Percentiles rank a stretch among this genome's conserved stretches.
These are phyloP conservation scores for Drosophila suboccidentalis DNA, from an alignment of 2,888 invertebrate species.

Conservation along the genomic window DNA sequence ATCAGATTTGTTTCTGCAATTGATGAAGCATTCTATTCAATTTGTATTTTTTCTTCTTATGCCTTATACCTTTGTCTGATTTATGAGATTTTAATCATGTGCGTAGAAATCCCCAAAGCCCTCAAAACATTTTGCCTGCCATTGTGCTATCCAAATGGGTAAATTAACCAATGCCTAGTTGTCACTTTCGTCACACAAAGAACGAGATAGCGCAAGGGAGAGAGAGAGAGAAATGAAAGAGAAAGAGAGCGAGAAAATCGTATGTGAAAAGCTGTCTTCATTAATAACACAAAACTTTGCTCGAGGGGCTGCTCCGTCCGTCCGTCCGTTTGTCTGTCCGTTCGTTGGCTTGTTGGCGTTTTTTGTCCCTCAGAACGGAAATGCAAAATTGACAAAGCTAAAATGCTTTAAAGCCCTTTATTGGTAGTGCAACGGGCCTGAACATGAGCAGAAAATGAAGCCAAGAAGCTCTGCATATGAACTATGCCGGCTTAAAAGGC, in stretches of 20 bases:
- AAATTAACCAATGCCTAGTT: slow-evolving; percentile 56
- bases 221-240: neutral
- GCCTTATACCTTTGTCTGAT: slow-evolving; percentile 10
- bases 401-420: slow-evolving; percentile 75
- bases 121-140: slow-evolving; percentile 43
- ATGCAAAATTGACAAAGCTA: slow-evolving; percentile 77
- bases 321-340: slow-evolving; percentile 1
- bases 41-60: neutral
- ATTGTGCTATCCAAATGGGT: slow-evolving; percentile 31
- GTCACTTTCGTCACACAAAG: slow-evolving; percentile 45
- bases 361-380: slow-evolving; percentile 46
- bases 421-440: slow-evolving; percentile 33
- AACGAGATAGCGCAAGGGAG: neutral
- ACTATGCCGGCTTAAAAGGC: slow-evolving; percentile 37
- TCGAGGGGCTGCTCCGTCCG: slow-evolving; percentile 30
- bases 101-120: slow-evolving; percentile 29
- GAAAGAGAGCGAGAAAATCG: slow-evolving; percentile 6
- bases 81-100: slow-evolving; percentile 30
- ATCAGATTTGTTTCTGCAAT: neutral
- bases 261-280: slow-evolving; percentile 40
- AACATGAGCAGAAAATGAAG: slow-evolving; percentile 24
- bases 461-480: slow-evolving; percentile 39
- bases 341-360: slow-evolving; percentile 3
- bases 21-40: neutral
- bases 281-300: slow-evolving; percentile 58